These are phyloP conservation scores for Nasonia giraulti DNA, from an alignment of 1,140 invertebrate genomes.

Conservation along the genomic window DNA sequence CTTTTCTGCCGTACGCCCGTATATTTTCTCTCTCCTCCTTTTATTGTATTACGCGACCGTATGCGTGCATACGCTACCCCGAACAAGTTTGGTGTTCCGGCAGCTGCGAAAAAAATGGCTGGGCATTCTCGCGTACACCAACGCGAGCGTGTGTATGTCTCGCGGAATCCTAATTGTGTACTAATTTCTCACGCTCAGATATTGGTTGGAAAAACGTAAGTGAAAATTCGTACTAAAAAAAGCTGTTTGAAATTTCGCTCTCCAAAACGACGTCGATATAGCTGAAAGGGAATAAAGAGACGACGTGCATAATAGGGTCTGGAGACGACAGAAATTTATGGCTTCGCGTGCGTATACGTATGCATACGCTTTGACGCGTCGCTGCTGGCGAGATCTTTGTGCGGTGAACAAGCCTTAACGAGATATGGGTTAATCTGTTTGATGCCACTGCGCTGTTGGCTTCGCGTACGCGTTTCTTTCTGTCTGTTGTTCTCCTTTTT, in stretches of 20 bases:
- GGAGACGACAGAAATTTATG: conserved; percentile 11
- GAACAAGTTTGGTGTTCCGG: background rate
- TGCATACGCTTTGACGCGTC: background rate
- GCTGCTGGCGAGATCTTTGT: background rate
- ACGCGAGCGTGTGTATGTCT: too few relatives aligned
- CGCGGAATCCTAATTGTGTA: too few relatives aligned
- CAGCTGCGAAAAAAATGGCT: background rate
- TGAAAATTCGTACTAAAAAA: too few relatives aligned
- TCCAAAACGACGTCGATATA: too few relatives aligned
- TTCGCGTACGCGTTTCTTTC: background rate
- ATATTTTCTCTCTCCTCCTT: background rate
- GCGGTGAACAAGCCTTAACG: too few relatives aligned
- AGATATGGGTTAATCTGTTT: conserved; percentile 45
- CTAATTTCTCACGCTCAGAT: too few relatives aligned
- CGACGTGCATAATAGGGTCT: background rate
- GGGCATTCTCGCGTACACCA: background rate
- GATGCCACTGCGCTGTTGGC: background rate
- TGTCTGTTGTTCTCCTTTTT: background rate
- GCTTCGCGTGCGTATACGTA: conserved; percentile 16
- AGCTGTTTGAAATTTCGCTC: too few relatives aligned
- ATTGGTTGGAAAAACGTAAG: too few relatives aligned
- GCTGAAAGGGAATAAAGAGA: too few relatives aligned
- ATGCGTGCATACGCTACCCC: background rate
- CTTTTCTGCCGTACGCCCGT: background rate
- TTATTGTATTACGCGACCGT: conserved; percentile 14